Percentiles rank a stretch among this genome's conserved stretches.
phyloP scores from a whole-genome alignment of 2,113 vertebrate genomes.

The Clarias macrocephalus region DNA sequence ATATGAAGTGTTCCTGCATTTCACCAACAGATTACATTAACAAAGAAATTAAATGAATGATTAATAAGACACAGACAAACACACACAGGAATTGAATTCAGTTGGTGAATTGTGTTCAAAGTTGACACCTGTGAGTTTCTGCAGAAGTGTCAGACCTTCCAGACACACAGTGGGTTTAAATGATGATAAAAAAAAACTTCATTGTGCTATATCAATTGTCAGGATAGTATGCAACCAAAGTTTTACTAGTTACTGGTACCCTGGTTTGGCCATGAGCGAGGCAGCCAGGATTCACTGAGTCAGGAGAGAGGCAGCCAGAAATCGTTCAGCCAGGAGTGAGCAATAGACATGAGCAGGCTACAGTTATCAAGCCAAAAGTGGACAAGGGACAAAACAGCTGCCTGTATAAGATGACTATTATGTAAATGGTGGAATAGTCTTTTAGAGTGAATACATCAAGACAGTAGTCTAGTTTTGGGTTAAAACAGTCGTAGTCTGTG shows the following conservation, averaged over 20 bases:
- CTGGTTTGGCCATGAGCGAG: neutral
- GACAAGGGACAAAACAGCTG: neutral
- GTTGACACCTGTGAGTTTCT: constrained; percentile 37
- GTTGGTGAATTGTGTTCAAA: neutral
- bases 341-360: neutral
- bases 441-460: neutral
- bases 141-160: neutral
- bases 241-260: no score
- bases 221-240: no score
- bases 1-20: neutral
- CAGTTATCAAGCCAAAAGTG: neutral
- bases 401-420: neutral
- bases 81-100: neutral
- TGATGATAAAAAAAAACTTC: neutral
- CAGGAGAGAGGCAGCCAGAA: no score
- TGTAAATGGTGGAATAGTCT: neutral
- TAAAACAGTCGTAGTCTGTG: no score
- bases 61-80: neutral
- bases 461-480: neutral
- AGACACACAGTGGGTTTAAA: neutral
- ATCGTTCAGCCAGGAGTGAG: no score
- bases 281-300: neutral
- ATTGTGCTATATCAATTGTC: neutral
- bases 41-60: neutral
- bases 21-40: neutral